Evolutionary conservation across 2,888 invertebrate species (phyloP).

Genomic region (Galerucella calmariensis): DNA sequence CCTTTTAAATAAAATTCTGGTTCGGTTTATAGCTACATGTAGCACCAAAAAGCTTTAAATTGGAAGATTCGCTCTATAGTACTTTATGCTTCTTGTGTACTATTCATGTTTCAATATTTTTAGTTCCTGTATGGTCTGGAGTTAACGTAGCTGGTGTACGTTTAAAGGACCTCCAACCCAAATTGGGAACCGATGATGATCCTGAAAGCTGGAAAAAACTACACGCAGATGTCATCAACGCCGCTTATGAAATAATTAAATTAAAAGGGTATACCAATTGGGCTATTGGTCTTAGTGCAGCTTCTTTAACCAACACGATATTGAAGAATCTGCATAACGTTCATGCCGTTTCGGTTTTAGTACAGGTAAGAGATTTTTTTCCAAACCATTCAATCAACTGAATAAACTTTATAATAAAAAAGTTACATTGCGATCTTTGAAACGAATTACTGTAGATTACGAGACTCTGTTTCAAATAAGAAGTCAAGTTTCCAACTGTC

Average conservation of each 20-base stretch:
- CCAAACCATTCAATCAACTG: not conserved
- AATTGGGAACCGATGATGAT: constrained; percentile 78
- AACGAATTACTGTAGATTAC: too few relatives aligned
- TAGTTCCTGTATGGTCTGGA: constrained; percentile 93
- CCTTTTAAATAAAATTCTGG: too few relatives aligned
- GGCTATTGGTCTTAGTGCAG: constrained; percentile 87
- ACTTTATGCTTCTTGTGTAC: too few relatives aligned
- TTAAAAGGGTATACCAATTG: constrained; percentile 92
- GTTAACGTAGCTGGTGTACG: constrained; percentile 92
- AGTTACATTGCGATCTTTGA: too few relatives aligned
- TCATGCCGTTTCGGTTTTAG: constrained; percentile 82
- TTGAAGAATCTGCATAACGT: constrained; percentile 79
- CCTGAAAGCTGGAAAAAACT: constrained; percentile 82
- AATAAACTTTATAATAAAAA: constrained; percentile 1
- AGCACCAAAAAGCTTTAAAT: too few relatives aligned
- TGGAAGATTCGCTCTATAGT: too few relatives aligned
- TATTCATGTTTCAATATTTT: constrained; percentile 35
- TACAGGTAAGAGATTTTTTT: constrained; percentile 70
- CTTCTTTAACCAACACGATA: constrained; percentile 77
- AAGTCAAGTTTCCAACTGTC: too few relatives aligned
- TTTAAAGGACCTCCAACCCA: constrained; percentile 80
- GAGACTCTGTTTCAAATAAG: too few relatives aligned
- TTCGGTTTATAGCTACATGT: too few relatives aligned
- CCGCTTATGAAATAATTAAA: constrained; percentile 88
- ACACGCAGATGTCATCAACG: constrained; percentile 85